phyloP scores from a whole-genome alignment of 1,140 invertebrate species.

The Trachymyrmex septentrionalis region DNA sequence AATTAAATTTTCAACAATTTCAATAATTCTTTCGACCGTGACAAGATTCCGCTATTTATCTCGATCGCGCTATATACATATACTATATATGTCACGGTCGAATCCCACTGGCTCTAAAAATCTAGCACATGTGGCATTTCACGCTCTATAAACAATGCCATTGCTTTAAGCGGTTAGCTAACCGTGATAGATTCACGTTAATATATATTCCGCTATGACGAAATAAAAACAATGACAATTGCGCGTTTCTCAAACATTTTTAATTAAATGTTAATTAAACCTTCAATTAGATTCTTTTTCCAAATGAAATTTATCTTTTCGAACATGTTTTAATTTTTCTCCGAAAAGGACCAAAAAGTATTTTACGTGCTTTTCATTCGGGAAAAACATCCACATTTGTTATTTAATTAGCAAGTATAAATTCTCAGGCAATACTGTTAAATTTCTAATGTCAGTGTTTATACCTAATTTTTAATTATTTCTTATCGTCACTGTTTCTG shows the following conservation, averaged over 20 bases:
- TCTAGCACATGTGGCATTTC: constrained; percentile 30
- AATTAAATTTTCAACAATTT: too few relatives aligned
- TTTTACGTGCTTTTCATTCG: background rate
- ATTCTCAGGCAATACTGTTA: background rate
- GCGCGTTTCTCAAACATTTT: background rate
- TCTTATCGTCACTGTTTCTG: too few relatives aligned
- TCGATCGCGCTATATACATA: constrained; percentile 30
- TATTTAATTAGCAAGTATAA: background rate
- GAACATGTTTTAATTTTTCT: background rate
- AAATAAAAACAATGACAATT: background rate
- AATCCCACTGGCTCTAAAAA: constrained; percentile 18
- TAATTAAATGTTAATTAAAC: background rate
- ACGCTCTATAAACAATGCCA: constrained; percentile 55
- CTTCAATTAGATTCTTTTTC: background rate
- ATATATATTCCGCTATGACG: background rate
- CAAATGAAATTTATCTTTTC: background rate
- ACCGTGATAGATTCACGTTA: background rate
- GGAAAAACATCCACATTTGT: background rate
- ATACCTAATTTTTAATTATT: too few relatives aligned
- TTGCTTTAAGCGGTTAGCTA: constrained; percentile 29
- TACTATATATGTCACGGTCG: constrained; percentile 52
- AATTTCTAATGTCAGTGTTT: too few relatives aligned
- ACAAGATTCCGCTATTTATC: constrained; percentile 25
- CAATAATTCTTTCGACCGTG: background rate
- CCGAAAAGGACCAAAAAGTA: too few relatives aligned